Percentiles rank a stretch among this genome's conserved stretches.
phyloP scores from a whole-genome alignment of 2,888 invertebrate genomes.

The Dicyrtoma fusca region DNA sequence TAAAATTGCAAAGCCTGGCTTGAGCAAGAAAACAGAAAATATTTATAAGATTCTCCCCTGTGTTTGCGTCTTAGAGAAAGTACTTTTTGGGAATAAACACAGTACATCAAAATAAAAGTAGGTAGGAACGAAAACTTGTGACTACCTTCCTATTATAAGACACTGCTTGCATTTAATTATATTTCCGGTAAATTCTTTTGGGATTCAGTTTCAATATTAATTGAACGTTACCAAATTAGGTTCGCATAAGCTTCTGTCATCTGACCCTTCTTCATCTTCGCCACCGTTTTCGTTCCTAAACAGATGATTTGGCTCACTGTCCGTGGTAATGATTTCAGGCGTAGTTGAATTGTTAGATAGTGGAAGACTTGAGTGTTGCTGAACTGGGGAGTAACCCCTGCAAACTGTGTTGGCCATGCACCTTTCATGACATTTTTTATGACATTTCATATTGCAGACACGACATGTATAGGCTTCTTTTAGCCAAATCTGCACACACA shows the following conservation, averaged over 20 bases:
- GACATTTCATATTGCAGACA: constrained; percentile 87
- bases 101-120: too few species aligned
- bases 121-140: too few species aligned
- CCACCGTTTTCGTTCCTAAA: constrained; percentile 16
- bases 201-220: too few species aligned
- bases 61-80: too few species aligned
- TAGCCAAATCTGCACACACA: constrained; percentile 96
- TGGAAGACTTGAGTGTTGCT: constrained; percentile 39
- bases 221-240: constrained; percentile 13
- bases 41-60: too few species aligned
- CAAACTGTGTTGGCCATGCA: constrained; percentile 77
- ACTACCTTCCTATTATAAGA: too few species aligned
- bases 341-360: constrained; percentile 33
- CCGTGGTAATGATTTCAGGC: constrained; percentile 55
- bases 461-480: constrained; percentile 93
- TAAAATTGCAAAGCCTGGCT: background rate
- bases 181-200: too few species aligned
- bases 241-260: constrained; percentile 13
- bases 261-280: constrained; percentile 41
- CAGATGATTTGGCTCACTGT: constrained; percentile 44
- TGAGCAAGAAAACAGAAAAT: too few species aligned
- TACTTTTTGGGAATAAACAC: too few species aligned
- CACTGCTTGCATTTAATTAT: too few species aligned
- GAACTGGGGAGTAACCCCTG: constrained; percentile 45
- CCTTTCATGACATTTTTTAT: constrained; percentile 91